A percentile compares a stretch with the other conserved stretches of the same genome.
phyloP scores from a whole-genome alignment of 1,140 invertebrate species.

The Bemisia tabaci region DNA sequence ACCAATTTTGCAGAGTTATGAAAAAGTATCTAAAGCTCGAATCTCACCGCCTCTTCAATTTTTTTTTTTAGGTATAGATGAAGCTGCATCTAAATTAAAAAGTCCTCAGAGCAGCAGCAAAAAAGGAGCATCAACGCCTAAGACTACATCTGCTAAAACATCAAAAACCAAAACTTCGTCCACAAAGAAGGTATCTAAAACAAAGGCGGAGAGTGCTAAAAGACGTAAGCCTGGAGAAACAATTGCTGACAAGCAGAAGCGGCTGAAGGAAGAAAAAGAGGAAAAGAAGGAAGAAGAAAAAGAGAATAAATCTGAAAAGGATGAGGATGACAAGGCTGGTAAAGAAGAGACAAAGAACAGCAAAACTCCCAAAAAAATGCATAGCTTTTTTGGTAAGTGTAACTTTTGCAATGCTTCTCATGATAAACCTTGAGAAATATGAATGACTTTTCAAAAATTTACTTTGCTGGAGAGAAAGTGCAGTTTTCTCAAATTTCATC shows the following conservation, averaged over 20 bases:
- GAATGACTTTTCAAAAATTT: neutral
- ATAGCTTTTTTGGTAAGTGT: neutral
- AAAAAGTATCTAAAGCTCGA: no score
- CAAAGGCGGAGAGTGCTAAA: neutral
- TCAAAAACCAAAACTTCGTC: neutral
- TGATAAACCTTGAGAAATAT: neutral
- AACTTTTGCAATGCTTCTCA: neutral
- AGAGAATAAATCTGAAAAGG: constrained; percentile 1
- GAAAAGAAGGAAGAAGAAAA: neutral
- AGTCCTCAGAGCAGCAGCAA: neutral
- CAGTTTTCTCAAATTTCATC: neutral
- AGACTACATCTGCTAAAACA: neutral
- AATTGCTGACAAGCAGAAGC: neutral
- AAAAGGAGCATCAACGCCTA: neutral
- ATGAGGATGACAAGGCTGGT: neutral
- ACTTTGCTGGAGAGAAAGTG: neutral
- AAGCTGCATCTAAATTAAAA: neutral
- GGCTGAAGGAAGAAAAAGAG: neutral
- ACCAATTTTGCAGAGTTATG: no score
- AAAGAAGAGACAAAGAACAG: neutral
- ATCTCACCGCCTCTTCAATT: no score
- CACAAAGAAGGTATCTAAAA: neutral
- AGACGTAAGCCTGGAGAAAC: neutral
- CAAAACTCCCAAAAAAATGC: neutral
- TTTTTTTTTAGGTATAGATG: no score